These are phyloP conservation scores for Noctilio leporinus DNA, from an alignment of 2,113 vertebrate genomes.

Conservation along the genomic window DNA sequence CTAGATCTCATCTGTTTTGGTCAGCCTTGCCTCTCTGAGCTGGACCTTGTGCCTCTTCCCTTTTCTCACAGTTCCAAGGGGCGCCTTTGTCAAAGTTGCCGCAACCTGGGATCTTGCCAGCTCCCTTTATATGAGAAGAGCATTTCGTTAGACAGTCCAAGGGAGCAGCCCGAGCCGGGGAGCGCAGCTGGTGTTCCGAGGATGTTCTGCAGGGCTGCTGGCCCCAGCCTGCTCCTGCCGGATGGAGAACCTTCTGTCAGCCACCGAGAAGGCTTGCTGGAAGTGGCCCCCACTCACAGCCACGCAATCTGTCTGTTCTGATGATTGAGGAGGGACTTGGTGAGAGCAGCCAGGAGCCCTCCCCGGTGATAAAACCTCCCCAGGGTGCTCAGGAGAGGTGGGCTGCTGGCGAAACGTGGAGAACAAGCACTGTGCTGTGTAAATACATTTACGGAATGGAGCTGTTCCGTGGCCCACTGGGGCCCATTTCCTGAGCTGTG, in stretches of 20 bases:
- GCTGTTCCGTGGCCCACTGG: background rate
- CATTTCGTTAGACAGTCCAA: background rate
- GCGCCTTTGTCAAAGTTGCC: background rate
- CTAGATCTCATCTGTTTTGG: background rate
- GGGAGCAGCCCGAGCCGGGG: background rate
- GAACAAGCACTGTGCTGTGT: background rate
- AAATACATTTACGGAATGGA: background rate
- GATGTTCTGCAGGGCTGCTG: accelerated
- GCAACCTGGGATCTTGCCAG: background rate
- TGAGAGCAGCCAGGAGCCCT: background rate
- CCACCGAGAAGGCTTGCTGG: accelerated
- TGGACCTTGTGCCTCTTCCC: background rate
- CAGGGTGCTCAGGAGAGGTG: background rate
- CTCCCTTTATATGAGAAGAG: background rate
- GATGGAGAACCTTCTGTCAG: constrained; percentile 35
- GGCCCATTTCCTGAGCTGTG: constrained; percentile 17
- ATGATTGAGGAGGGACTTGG: background rate
- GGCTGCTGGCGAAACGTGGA: background rate
- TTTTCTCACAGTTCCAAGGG: background rate
- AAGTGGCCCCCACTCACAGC: background rate
- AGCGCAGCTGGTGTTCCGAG: accelerated
- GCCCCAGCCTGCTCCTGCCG: background rate
- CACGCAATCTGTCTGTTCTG: constrained; percentile 4
- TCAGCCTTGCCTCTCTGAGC: background rate
- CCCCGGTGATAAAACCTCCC: constrained; percentile 11